Conservation (phyloP, 2,797 vertebrate genomes). For the Spondyliosoma cantharus region DNA sequence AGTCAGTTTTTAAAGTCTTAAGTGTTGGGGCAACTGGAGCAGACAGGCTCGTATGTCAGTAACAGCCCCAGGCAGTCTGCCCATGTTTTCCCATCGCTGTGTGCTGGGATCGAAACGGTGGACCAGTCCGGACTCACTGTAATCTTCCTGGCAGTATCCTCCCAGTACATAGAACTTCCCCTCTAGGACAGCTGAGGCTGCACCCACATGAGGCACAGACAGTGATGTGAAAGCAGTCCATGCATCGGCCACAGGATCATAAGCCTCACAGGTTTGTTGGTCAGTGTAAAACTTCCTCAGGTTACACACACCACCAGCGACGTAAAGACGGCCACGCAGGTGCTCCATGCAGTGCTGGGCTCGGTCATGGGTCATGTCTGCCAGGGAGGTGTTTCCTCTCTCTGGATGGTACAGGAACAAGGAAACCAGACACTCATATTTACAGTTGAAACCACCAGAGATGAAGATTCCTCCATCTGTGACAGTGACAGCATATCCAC, state of each 20-base stretch:
- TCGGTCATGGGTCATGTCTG: conserved; percentile 80
- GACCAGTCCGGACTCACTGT: conserved; percentile 79
- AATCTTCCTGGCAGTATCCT: conserved; percentile 84
- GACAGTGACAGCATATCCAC: conserved; percentile 76
- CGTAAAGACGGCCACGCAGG: conserved; percentile 75
- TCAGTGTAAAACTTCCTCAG: conserved; percentile 80
- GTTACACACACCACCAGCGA: conserved; percentile 81
- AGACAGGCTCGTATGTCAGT: conserved; percentile 81
- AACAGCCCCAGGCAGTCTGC: conserved; percentile 79
- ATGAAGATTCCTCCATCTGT: conserved; percentile 77
- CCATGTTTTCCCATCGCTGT: conserved; percentile 81
- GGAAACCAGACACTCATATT: conserved; percentile 81
- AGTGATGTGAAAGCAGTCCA: conserved; percentile 76
- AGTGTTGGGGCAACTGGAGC: conserved; percentile 71
- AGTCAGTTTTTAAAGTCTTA: conserved; percentile 63
- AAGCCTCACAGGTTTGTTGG: conserved; percentile 81
- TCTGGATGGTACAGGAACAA: conserved; percentile 81
- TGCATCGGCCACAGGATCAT: conserved; percentile 63
- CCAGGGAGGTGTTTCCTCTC: conserved; percentile 75
- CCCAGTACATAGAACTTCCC: conserved; percentile 83
- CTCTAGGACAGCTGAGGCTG: conserved; percentile 82
- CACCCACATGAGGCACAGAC: conserved; percentile 80
- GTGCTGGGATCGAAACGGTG: conserved; percentile 79
- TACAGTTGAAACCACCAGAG: conserved; percentile 83
- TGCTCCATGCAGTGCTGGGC: conserved; percentile 85